Evolutionary conservation across 2,113 vertebrate genomes (phyloP).

Genomic region (Oryzias celebensis): DNA sequence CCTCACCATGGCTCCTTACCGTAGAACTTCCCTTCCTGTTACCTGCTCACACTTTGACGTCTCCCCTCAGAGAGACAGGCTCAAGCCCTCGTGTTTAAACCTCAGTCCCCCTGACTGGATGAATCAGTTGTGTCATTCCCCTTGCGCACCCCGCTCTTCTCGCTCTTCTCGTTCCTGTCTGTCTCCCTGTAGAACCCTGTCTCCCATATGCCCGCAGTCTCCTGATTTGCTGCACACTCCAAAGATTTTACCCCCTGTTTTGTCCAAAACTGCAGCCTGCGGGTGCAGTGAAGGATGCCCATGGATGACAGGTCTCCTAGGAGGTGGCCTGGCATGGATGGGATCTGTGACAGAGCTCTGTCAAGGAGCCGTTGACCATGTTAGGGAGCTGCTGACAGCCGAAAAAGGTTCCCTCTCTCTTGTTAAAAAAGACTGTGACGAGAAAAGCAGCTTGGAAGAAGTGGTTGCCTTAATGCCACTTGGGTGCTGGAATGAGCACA

Average conservation of each 20-base stretch:
- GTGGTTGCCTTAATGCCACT: slow-evolving; percentile 19
- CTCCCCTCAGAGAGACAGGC: slow-evolving; percentile 5
- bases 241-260: background rate
- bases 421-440: slow-evolving; percentile 29
- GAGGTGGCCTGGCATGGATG: slow-evolving; percentile 33
- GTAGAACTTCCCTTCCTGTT: slow-evolving; percentile 42
- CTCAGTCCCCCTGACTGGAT: slow-evolving; percentile 22
- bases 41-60: slow-evolving; percentile 16
- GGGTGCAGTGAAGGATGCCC: slow-evolving; percentile 41
- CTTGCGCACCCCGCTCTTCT: slow-evolving; percentile 24
- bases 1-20: background rate
- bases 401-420: slow-evolving; percentile 47
- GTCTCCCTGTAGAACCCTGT: slow-evolving; percentile 8
- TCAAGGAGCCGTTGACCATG: slow-evolving; percentile 48
- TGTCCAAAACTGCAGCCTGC: slow-evolving; percentile 20
- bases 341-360: slow-evolving; percentile 50
- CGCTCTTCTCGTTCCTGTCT: slow-evolving; percentile 20
- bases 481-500: slow-evolving; percentile 7
- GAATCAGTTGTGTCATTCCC: slow-evolving; percentile 10
- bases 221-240: slow-evolving; percentile 4
- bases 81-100: slow-evolving; percentile 16
- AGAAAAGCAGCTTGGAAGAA: slow-evolving; percentile 37
- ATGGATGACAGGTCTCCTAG: slow-evolving; percentile 54
- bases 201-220: slow-evolving; percentile 28
- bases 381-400: slow-evolving; percentile 42